Base-by-base conservation (phyloP, 2,113 vertebrate genomes). In the Siniperca chuatsi region DNA sequence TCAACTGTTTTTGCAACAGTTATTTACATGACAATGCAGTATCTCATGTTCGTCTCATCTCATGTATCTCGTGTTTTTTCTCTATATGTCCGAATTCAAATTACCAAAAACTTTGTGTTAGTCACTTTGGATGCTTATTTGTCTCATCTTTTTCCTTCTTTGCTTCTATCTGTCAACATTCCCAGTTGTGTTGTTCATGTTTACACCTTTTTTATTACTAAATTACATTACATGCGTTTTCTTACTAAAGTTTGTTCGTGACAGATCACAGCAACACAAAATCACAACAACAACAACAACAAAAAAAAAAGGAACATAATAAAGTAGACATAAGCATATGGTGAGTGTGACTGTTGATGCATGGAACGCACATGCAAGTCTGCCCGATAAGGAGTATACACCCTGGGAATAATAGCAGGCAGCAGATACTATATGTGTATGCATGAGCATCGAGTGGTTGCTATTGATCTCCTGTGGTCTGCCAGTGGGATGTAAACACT, bases 391-490 rank as follows among this genome's bases (percentile, higher is more conserved):
- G 62, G 60, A 69, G 86, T 25, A 6, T 48, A 48, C 89, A 85
- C 85, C 78, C 57, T 80, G 90, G 90, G 89, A 92, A 94, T 92
- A 88, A 87, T 79, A 88, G 87, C 67, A 54, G 69, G 72, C 74
- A 86, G 87, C 69, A 70, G 85, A 90, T 79, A 89, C 89, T 87
- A 85, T 87, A 94, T 95, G 93, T 90, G 91, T 94, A 95, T 95
- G 93, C 91, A 95, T 95, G 94, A 95, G 93, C 84, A 94, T 95
- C 65, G 94, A 94, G 93, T 92, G 90, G 89, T 68, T 88, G 87
- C 77, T 90, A 95, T 94, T 87, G 93, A 95, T 94, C 93, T 88
- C 89, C 82, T 80, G 88, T 69, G 90, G 92, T 87, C 87, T 85
- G 92, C 80, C 84, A 76, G 75, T 84, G 89, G 93, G 92, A 90